Evolutionary conservation across 2,113 vertebrate species (phyloP).

Genomic region (Austrofundulus limnaeus): DNA sequence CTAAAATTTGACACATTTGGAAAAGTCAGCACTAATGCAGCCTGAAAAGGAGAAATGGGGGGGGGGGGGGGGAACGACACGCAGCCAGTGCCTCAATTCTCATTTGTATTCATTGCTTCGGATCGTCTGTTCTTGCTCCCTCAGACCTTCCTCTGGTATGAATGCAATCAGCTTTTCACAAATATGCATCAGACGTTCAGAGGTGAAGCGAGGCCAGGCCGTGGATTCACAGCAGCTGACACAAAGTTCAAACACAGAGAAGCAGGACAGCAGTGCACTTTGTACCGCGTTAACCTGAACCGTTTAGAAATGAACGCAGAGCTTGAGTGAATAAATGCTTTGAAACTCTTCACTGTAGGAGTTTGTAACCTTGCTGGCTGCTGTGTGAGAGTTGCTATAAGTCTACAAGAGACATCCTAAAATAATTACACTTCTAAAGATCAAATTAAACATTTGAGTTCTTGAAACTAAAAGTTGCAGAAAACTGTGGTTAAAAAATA

Average conservation of each 20-base stretch:
- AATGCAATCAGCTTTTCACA: conserved; percentile 48
- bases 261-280: background rate
- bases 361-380: too few relatives aligned
- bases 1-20: conserved; percentile 1
- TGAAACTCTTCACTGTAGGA: too few relatives aligned
- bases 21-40: conserved; percentile 1
- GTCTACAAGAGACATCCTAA: too few relatives aligned
- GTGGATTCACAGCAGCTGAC: conserved; percentile 13
- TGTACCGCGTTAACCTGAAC: too few relatives aligned
- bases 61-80: conserved; percentile 6
- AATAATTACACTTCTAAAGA: too few relatives aligned
- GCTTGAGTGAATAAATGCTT: too few relatives aligned
- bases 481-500: too few relatives aligned
- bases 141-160: conserved; percentile 29
- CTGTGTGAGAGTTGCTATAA: too few relatives aligned
- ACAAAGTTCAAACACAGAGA: background rate
- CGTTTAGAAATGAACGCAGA: too few relatives aligned
- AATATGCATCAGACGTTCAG: conserved; percentile 25
- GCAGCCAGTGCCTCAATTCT: conserved; percentile 26
- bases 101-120: conserved; percentile 68
- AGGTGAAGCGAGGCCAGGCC: conserved; percentile 14
- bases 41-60: conserved; percentile 6
- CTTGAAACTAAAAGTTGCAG: too few relatives aligned
- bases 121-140: conserved; percentile 26
- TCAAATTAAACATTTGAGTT: too few relatives aligned